Percentiles rank a stretch among this genome's conserved stretches.
phyloP scores from a whole-genome alignment of 92 coral and sea anemone genomes.

The Metridium senile region DNA sequence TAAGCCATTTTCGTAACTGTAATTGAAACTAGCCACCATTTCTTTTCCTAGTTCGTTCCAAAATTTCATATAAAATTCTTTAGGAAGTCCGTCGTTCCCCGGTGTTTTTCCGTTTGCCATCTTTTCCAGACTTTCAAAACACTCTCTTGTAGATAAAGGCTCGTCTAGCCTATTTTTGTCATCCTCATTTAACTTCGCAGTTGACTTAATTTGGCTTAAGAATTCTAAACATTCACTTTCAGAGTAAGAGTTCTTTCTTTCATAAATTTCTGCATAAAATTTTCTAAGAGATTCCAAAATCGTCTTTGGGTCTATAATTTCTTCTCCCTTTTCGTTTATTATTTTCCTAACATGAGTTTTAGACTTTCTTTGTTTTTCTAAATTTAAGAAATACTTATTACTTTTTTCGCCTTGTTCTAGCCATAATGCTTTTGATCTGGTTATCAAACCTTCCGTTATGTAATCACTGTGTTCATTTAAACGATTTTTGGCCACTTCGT shows the following conservation, averaged over 20 bases:
- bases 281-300: neutral
- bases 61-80: slow-evolving; percentile 12
- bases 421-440: slow-evolving; percentile 17
- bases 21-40: slow-evolving; percentile 3
- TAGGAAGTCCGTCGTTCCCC: slow-evolving; percentile 22
- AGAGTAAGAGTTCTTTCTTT: neutral
- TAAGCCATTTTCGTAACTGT: neutral
- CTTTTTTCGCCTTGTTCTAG: slow-evolving; percentile 20
- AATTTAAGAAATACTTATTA: no score
- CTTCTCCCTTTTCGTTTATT: neutral
- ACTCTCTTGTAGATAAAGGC: neutral
- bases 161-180: slow-evolving; percentile 8
- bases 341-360: neutral
- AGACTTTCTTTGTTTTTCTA: no score
- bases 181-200: slow-evolving; percentile 12
- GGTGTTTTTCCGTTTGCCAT: slow-evolving; percentile 24
- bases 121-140: slow-evolving; percentile 13
- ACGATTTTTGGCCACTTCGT: neutral
- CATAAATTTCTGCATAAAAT: slow-evolving; percentile 3
- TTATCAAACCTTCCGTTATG: slow-evolving; percentile 15
- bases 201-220: neutral
- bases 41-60: neutral
- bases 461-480: slow-evolving; percentile 11
- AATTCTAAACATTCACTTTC: slow-evolving; percentile 14
- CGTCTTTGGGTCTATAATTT: neutral